Evolutionary conservation across 2,797 vertebrate genomes (phyloP), one percentile per base, ranked within the genome.

Genomic region (Miichthys miiuy): DNA sequence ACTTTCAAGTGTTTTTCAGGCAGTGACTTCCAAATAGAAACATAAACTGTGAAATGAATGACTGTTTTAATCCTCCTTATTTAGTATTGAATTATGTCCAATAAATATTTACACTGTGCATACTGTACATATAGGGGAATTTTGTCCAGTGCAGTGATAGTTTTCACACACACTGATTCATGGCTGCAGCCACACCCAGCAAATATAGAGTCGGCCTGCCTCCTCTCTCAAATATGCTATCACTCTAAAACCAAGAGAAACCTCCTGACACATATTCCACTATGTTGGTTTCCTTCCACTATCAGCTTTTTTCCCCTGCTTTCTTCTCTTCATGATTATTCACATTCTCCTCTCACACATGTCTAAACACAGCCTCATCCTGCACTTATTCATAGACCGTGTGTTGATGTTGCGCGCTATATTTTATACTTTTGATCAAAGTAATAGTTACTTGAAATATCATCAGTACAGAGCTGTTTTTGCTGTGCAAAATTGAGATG

Each of bases 151-250:
- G 77, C 74, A 70, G 90, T 89, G 90, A 91, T 90, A 91, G 87
- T 88, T 93, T 92, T 93, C 93, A 93, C 91, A 92, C 86, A 81
- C 79, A 81, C 75, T 69, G 79, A 87, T 83, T 86, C 87, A 76
- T 78, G 87, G 82, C 80, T 90, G 78, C 79, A 68, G 74, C 70
- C 90, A 82, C 91, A 86, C 92, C 92, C 86, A 82, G 87, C 81
- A 91, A 90, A 90, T 64, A 92, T 48, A 89, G 77, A 85, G 75
- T 80, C 64, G 13, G 63, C 46, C 77, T 75, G 82, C 78, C 74
- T 77, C 20, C 72, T 67, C 79, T 76, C 78, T 87, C 69, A 47
- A 80, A 61, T 68, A 51, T 74, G 30, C 75, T 66, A 83, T 81
- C 51, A 47, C 75, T 86, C 75, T 56, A 72, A 88, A 72, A 77